Percentiles rank a stretch among this genome's conserved stretches.
These are phyloP conservation scores for Tapirus indicus DNA, from an alignment of 2,797 vertebrate genomes.

Conservation along the genomic window DNA sequence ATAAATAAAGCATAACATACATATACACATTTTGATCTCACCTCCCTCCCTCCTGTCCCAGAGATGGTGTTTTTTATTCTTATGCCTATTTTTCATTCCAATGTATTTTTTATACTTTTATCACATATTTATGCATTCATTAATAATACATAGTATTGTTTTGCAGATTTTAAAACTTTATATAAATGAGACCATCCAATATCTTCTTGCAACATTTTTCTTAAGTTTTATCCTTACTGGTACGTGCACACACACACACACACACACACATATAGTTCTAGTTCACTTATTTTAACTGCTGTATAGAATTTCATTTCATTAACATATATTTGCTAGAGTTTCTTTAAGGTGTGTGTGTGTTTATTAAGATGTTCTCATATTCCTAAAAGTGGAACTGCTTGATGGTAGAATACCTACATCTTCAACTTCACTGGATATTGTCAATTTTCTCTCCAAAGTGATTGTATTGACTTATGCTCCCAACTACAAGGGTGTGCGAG, in stretches of 20 bases:
- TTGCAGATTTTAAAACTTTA: neutral
- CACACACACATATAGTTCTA: fast-evolving
- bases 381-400: neutral
- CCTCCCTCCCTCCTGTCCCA: too few relatives aligned
- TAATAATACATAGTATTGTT: neutral
- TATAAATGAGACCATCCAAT: neutral
- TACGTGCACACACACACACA: neutral
- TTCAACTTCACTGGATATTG: neutral
- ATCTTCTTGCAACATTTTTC: neutral
- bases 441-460: neutral
- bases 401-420: neutral
- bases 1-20: neutral
- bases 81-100: neutral
- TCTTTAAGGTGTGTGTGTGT: neutral
- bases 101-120: neutral
- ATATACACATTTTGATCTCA: fast-evolving
- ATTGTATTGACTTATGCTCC: neutral
- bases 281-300: neutral
- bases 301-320: neutral
- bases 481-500: fast-evolving
- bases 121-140: neutral
- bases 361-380: neutral
- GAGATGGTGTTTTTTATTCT: neutral
- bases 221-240: neutral
- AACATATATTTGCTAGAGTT: neutral